These are phyloP conservation scores for Protobothrops flavoviridis DNA, from an alignment of 2,113 vertebrate species.

Conservation along the genomic window DNA sequence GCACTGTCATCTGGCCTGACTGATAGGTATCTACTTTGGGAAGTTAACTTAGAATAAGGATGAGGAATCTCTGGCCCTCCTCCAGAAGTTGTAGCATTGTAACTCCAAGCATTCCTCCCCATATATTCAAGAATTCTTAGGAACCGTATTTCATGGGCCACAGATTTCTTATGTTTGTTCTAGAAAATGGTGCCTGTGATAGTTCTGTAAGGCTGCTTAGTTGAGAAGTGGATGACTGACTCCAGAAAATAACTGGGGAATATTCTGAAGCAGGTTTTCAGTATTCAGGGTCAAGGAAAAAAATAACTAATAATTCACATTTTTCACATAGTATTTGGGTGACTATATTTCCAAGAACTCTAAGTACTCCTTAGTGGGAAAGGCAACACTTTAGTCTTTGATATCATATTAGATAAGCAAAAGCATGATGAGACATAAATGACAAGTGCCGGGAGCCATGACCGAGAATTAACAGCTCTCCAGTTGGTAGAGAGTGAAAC, in stretches of 20 bases:
- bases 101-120: neutral
- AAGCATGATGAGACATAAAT: neutral
- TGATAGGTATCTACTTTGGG: neutral
- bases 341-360: neutral
- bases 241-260: neutral
- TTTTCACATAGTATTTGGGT: neutral
- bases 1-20: neutral
- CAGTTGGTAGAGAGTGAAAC: slow-evolving; percentile 14
- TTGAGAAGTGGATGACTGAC: too few species aligned
- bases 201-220: neutral
- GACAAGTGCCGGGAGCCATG: neutral
- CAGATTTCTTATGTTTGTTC: neutral
- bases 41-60: neutral
- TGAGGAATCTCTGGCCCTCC: neutral
- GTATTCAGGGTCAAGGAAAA: neutral
- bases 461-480: neutral
- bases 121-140: neutral
- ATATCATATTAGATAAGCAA: neutral
- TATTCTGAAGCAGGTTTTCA: neutral
- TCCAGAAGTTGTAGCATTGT: neutral
- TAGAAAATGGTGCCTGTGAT: too few species aligned
- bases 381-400: slow-evolving; percentile 1
- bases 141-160: neutral
- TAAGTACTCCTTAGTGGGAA: neutral
- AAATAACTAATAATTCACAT: neutral